A percentile compares a stretch with the other conserved stretches of the same genome.
Evolutionary conservation across 2,797 vertebrate species (phyloP).

Genomic region (Sus cebifrons): DNA sequence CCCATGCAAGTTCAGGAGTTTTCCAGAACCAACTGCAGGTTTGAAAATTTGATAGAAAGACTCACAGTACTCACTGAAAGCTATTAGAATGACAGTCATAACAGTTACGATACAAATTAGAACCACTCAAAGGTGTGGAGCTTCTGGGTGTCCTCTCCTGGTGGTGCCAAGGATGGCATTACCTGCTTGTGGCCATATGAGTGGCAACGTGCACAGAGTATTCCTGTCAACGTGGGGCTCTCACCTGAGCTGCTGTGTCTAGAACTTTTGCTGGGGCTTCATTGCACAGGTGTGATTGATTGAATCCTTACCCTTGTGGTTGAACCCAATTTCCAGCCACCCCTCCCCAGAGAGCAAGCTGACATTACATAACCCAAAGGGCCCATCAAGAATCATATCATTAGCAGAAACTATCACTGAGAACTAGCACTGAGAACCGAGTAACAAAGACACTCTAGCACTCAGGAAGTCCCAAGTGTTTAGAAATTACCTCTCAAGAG

Average conservation of each 20-base stretch:
- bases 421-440: too few species aligned
- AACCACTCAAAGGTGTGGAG: not conserved
- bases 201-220: too few species aligned
- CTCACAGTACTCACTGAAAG: not conserved
- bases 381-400: not conserved
- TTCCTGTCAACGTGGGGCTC: not conserved
- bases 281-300: not conserved
- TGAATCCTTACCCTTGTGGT: not conserved
- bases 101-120: not conserved
- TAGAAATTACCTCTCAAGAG: not conserved
- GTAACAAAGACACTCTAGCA: not conserved
- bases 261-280: not conserved
- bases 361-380: not conserved
- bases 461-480: not conserved
- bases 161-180: not conserved
- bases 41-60: conserved; percentile 7
- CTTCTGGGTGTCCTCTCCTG: not conserved
- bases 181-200: not conserved
- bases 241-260: not conserved
- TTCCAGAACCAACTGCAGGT: not conserved
- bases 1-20: not conserved
- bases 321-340: not conserved
- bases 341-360: not conserved
- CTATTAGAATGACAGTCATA: not conserved
- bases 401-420: not conserved